Evolutionary conservation across 35 echinoderm and acorn worm species (phyloP), one percentile per base, ranked within the genome.

Genomic region (Holothuria glaberrima): DNA sequence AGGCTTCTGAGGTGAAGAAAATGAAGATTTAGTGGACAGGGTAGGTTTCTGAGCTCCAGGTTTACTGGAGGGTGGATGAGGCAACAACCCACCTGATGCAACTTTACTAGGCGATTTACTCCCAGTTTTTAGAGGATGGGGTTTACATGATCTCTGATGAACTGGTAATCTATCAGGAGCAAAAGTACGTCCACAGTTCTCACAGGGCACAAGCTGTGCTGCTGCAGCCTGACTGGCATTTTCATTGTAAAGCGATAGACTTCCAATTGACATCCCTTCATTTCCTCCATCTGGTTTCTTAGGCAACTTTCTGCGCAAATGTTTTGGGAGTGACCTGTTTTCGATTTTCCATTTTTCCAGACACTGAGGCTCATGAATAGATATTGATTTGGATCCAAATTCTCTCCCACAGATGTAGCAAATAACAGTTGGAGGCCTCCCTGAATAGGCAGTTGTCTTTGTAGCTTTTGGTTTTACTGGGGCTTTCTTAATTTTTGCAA

Each of bases 351-450:
- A 99, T 81, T 99, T 95, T 58, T 94, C 84, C 21, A 99, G 59
- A 74, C 97, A 99, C 66, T 99, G 90, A 14, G 97, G 97, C 72
- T 99, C 97, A 89, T 99, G 97, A 54, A 99, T 99, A 12, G 97
- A 75, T 30, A 99, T 94, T 9, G 97, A 99, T 61, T 99, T 99
- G 14, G 88, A 68, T 26, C 97, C 97, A 91, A 99, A 99, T 59
- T 95, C 93, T 74, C 97, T 70, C 18, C 97, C 97, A 89, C 97
- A 99, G 52, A 99, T 94, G 61, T 95, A 99, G 68, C 97, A 99
- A 0, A 99, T 54, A 21, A 98, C 90, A 25, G 91, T 90, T 38
- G 24, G 70, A 64, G 93, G 96, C 60, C 73, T 94, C 65, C 25
- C 36, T 59, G 61, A 22, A 52, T 41, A 52, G 46, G 32, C 16